Base-by-base conservation (phyloP, 2,888 invertebrate species). In the Pachydiplax longipennis region DNA sequence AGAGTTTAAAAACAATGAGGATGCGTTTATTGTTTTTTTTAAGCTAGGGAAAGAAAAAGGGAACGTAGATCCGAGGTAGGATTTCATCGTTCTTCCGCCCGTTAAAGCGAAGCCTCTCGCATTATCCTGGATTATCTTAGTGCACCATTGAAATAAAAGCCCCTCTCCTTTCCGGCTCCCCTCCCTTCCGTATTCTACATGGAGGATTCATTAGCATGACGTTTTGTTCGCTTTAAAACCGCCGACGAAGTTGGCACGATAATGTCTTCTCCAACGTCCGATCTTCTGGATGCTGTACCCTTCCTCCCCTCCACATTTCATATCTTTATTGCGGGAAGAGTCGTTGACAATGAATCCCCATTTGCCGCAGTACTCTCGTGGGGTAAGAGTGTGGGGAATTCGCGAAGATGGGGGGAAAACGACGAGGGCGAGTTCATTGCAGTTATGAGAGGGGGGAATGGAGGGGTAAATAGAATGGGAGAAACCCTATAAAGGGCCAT, bases 271-370 rank as follows among this genome's bases (percentile, higher is more conserved):
- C 87, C 37, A 61, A 37, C 87, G 87, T 87, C 87, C 87, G 87
- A 61, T 87, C 37, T 87, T 22, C 87, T 61, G 87, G n/a, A 65
- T 61, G 61, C 83, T 31, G 25, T 53, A 18, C 53, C 18, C 48
- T 44, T 6, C 82, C 53, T n/a, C 13, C 82, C 18, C 35, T 31
- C 31, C 31, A 58, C 25, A 10, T n/a, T 65, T 87, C 61, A 61
- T 87, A 87, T 87, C 83, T 83, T 61, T 83, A 83, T 61, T 83
- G 83, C 58, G 25, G 82, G 83, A 83, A 53, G 61, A 87, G 87
- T 61, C 61, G 87, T 87, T 61, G 87, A 87, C 87, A 87, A 87
- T 87, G 87, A 87, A 87, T 87, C 61, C 87, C 87, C 87, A 87
- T 87, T 87, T 87, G 61, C 61, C 61, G 87, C 87, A 87, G 87